phyloP scores from a whole-genome alignment of 2,888 invertebrate species.

The Sthenelais limicola region DNA sequence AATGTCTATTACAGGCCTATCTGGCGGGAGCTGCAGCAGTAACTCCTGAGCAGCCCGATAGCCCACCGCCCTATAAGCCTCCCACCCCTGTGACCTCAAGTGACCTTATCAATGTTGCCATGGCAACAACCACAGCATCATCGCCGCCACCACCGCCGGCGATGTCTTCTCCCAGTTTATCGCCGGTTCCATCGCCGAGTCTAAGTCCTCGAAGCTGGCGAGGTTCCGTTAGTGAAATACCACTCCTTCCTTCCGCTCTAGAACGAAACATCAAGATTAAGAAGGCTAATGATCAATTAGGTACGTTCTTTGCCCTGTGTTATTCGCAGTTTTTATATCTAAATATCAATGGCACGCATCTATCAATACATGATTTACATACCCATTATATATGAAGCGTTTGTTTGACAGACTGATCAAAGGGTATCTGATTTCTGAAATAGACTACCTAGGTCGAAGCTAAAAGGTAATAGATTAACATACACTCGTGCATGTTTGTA shows the following conservation, averaged over 20 bases:
- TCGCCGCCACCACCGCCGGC: conserved; percentile 38
- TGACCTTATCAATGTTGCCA: conserved; percentile 45
- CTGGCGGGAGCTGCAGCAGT: conserved; percentile 6
- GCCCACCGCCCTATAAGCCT: conserved; percentile 36
- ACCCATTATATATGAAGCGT: no score
- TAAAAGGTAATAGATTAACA: no score
- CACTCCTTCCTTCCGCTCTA: conserved; percentile 74
- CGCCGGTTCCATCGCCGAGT: conserved; percentile 49
- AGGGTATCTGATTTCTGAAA: no score
- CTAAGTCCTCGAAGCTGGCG: conserved; percentile 52
- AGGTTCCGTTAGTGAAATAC: conserved; percentile 21
- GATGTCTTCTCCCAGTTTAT: conserved; percentile 38
- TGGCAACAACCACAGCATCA: conserved; percentile 26
- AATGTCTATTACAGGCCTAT: conserved; percentile 12
- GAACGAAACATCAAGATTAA: conserved; percentile 76
- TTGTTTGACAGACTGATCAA: no score
- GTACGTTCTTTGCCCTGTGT: no score
- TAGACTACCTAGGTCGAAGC: no score
- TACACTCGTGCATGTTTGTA: no score
- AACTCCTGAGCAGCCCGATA: conserved; percentile 19
- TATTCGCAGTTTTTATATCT: no score
- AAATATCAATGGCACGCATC: no score
- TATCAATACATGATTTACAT: no score
- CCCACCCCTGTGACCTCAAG: conserved; percentile 41
- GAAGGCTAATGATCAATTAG: conserved; percentile 76